phyloP scores from a whole-genome alignment of 2,888 invertebrate species.

The Ptychoptera contaminata region DNA sequence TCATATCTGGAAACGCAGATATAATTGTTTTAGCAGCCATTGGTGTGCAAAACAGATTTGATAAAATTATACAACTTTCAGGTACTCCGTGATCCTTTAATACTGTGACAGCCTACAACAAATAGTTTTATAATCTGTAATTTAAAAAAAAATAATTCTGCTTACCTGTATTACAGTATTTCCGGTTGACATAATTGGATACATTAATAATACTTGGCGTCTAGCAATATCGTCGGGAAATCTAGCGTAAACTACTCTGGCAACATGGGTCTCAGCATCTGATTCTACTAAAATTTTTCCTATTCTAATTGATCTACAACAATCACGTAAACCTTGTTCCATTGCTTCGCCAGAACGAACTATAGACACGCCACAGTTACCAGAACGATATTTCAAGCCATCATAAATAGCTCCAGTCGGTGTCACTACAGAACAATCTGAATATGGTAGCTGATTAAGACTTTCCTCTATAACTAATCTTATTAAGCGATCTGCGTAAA shows the following conservation, averaged over 20 bases:
- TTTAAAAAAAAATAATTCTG: constrained; percentile 2
- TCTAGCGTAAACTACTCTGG: constrained; percentile 91
- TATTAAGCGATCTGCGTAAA: constrained; percentile 94
- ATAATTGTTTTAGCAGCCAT: constrained; percentile 71
- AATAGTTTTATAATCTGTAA: too few relatives aligned
- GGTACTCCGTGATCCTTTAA: constrained; percentile 86
- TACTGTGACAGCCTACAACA: constrained; percentile 74
- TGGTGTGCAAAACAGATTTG: constrained; percentile 94
- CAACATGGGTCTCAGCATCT: constrained; percentile 91
- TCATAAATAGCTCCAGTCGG: constrained; percentile 78
- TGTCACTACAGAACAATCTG: constrained; percentile 77
- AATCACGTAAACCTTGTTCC: constrained; percentile 89
- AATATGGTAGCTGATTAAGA: constrained; percentile 89
- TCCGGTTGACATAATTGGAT: constrained; percentile 97
- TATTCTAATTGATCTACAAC: constrained; percentile 94
- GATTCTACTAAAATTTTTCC: constrained; percentile 97
- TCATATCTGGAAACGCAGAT: constrained; percentile 76
- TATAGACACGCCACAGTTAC: constrained; percentile 97
- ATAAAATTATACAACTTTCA: constrained; percentile 89
- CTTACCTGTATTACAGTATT: constrained; percentile 73
- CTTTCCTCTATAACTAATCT: constrained; percentile 96
- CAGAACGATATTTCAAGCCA: constrained; percentile 88
- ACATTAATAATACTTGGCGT: constrained; percentile 86
- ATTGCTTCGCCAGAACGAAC: constrained; percentile 91
- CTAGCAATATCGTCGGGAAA: constrained; percentile 90